A percentile compares a stretch with the other conserved stretches of the same genome.
Evolutionary conservation across 2,113 vertebrate species (phyloP).

Genomic region (Microtus montanus): DNA sequence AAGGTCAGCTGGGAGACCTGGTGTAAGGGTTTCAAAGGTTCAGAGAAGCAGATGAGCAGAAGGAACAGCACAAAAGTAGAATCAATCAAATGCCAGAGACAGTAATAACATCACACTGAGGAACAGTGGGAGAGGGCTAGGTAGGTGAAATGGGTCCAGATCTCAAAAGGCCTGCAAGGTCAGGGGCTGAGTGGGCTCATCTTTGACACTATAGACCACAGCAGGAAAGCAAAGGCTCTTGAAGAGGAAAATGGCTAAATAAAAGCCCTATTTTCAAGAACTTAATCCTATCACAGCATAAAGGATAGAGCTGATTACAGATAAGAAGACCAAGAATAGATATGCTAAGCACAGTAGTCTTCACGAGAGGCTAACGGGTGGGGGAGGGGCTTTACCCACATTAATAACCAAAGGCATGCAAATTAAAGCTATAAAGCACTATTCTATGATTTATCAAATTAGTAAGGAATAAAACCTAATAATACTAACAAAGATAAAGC

Average conservation of each 20-base stretch:
- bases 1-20: neutral
- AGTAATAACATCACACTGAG: neutral
- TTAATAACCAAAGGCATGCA: slow-evolving; percentile 53
- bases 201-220: neutral
- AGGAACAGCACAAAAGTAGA: neutral
- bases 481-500: slow-evolving; percentile 54
- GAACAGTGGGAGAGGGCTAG: neutral
- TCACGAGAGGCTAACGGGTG: neutral
- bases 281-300: slow-evolving; percentile 57
- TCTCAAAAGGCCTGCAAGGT: neutral
- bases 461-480: slow-evolving; percentile 51
- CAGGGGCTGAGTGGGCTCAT: neutral
- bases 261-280: slow-evolving; percentile 55
- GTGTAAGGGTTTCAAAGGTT: slow-evolving; percentile 35
- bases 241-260: slow-evolving; percentile 34
- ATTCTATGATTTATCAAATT: slow-evolving; percentile 40
- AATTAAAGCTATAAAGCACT: slow-evolving; percentile 60
- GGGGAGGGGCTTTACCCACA: neutral
- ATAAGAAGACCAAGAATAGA: slow-evolving; percentile 66
- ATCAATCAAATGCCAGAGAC: neutral
- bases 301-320: slow-evolving; percentile 56
- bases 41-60: neutral
- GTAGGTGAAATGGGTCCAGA: neutral
- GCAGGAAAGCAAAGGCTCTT: slow-evolving; percentile 29
- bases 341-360: neutral